phyloP scores from a whole-genome alignment of 2,888 invertebrate genomes.

The Kryphioiulus occultus region DNA sequence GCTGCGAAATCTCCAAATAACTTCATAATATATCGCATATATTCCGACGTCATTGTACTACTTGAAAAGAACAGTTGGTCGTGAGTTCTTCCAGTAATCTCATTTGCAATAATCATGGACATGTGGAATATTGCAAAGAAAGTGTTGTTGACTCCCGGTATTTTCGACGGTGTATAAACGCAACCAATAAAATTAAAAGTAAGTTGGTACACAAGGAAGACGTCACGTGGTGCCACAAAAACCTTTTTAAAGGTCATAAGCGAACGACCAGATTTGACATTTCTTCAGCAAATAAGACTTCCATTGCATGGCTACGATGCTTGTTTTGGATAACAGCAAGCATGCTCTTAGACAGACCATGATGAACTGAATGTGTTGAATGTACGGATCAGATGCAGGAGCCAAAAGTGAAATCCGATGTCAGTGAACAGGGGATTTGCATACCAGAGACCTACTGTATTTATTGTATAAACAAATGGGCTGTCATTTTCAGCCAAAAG shows the following conservation, averaged over 20 bases:
- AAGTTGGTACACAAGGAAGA: neutral
- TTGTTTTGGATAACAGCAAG: conserved; percentile 15
- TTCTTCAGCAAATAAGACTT: neutral
- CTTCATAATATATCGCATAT: neutral
- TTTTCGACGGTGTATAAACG: neutral
- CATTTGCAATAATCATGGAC: neutral
- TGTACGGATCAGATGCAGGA: neutral
- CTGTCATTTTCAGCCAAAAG: neutral
- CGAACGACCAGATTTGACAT: conserved; percentile 17
- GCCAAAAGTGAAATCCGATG: neutral
- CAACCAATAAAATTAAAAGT: neutral
- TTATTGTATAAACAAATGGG: neutral
- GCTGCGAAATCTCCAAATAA: neutral
- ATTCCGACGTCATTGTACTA: neutral
- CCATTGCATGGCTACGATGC: neutral
- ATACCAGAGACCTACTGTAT: neutral
- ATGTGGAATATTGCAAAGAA: neutral
- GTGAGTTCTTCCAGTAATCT: neutral
- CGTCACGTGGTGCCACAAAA: neutral
- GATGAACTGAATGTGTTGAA: neutral
- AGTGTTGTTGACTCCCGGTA: neutral
- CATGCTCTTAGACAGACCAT: neutral
- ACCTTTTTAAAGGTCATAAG: conserved; percentile 8
- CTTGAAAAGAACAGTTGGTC: neutral
- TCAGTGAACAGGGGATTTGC: conserved; percentile 17